Evolutionary conservation across 1,140 invertebrate genomes (phyloP).

Genomic region (Stegodyphus mimosarum): DNA sequence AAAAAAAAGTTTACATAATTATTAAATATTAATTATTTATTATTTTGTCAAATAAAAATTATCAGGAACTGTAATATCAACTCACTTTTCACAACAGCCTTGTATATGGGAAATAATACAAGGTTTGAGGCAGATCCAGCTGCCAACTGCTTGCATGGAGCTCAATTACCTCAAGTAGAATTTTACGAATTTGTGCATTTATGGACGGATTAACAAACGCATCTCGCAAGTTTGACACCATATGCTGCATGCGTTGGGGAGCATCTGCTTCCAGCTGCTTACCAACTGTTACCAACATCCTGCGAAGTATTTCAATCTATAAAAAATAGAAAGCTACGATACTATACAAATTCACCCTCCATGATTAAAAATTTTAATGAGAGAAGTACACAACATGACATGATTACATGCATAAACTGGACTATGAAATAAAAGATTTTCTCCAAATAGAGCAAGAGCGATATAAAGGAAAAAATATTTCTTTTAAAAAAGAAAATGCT

Average conservation of each 20-base stretch:
- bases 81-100: conserved; percentile 13
- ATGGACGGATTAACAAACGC: conserved; percentile 78
- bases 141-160: conserved; percentile 89
- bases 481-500: too few relatives aligned
- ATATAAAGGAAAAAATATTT: too few relatives aligned
- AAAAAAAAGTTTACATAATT: too few relatives aligned
- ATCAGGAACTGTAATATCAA: too few relatives aligned
- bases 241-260: conserved; percentile 79
- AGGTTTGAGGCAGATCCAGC: conserved; percentile 84
- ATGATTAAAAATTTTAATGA: too few relatives aligned
- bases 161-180: conserved; percentile 87
- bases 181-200: conserved; percentile 73
- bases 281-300: conserved; percentile 85
- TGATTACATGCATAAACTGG: too few relatives aligned
- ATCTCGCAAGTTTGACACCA: conserved; percentile 83
- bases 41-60: too few relatives aligned
- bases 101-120: conserved; percentile 83
- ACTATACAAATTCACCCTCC: too few relatives aligned
- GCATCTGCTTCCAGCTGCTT: conserved; percentile 85
- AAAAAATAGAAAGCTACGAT: conserved; percentile 50
- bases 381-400: too few relatives aligned
- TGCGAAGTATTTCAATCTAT: conserved; percentile 87
- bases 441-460: too few relatives aligned
- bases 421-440: too few relatives aligned
- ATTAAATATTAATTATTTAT: too few relatives aligned